Evolutionary conservation across 2,888 invertebrate genomes (phyloP).

Genomic region (Lagria hirta): DNA sequence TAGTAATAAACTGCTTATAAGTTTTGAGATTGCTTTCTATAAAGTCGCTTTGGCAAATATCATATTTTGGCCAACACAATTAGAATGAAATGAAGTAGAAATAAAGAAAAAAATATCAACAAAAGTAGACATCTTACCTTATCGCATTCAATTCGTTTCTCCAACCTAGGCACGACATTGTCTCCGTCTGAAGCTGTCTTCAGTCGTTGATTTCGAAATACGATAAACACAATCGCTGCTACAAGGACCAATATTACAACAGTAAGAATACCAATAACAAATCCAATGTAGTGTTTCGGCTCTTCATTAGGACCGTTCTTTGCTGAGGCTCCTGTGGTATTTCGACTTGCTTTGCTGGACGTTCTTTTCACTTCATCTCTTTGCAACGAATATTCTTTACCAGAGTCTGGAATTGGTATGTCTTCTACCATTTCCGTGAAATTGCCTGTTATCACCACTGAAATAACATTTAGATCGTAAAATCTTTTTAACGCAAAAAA

Average conservation of each 20-base stretch:
- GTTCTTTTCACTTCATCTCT: constrained; percentile 68
- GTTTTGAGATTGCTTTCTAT: too few relatives aligned
- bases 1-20: too few relatives aligned
- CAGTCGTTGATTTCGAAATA: constrained; percentile 63
- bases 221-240: constrained; percentile 70
- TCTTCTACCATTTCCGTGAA: constrained; percentile 64
- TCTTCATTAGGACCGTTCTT: constrained; percentile 54
- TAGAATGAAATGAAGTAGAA: neutral
- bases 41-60: too few relatives aligned
- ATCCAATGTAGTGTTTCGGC: constrained; percentile 63
- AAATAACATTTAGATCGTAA: constrained; percentile 32
- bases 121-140: constrained; percentile 37
- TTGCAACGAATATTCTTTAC: constrained; percentile 67
- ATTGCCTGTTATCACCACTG: constrained; percentile 64
- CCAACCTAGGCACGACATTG: constrained; percentile 37
- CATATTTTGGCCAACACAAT: too few relatives aligned
- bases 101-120: too few relatives aligned
- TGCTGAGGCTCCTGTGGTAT: constrained; percentile 24
- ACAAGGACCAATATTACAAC: constrained; percentile 72
- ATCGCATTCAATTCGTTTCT: constrained; percentile 54
- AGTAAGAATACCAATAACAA: constrained; percentile 70
- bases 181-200: constrained; percentile 52
- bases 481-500: constrained; percentile 17
- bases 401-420: constrained; percentile 32
- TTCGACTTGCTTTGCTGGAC: constrained; percentile 49